Conservation (phyloP, 53 echinoderm and acorn worm genomes). For the Holothuria leucospilota region DNA sequence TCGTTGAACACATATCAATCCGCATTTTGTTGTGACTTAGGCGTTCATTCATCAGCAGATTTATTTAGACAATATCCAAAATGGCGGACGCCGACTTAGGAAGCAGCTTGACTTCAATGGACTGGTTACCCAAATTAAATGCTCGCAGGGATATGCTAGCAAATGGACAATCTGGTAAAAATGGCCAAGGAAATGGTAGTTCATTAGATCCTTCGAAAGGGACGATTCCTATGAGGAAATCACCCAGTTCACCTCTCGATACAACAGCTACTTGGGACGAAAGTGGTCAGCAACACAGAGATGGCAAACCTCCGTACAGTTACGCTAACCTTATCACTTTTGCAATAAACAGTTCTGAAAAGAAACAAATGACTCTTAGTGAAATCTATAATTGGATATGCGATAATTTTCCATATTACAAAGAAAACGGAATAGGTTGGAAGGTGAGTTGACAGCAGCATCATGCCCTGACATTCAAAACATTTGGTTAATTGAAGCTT, state of each 20-base stretch:
- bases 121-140: conserved; percentile 92
- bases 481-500: too few relatives aligned
- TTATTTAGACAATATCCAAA: conserved; percentile 77
- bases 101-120: conserved; percentile 99
- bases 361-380: conserved; percentile 98
- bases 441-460: conserved; percentile 67
- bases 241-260: conserved; percentile 93
- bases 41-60: conserved; percentile 48
- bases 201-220: conserved; percentile 90
- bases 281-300: conserved; percentile 76
- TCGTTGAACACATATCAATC: background rate
- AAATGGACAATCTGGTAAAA: conserved; percentile 70
- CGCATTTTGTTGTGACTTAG: conserved; percentile 32
- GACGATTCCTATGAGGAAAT: conserved; percentile 92
- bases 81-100: conserved; percentile 94
- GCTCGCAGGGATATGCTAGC: conserved; percentile 81
- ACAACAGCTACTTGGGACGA: conserved; percentile 87
- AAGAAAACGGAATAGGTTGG: conserved; percentile 98
- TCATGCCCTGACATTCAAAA: too few relatives aligned
- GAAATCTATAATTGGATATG: conserved; percentile 99
- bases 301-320: conserved; percentile 97
- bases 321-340: conserved; percentile 99
- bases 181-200: conserved; percentile 74
- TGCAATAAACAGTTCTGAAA: conserved; percentile 97
- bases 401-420: conserved; percentile 98